A percentile compares a stretch with the other conserved stretches of the same genome.
Evolutionary conservation across 2,888 invertebrate species (phyloP).

Genomic region (Xanthia togata): DNA sequence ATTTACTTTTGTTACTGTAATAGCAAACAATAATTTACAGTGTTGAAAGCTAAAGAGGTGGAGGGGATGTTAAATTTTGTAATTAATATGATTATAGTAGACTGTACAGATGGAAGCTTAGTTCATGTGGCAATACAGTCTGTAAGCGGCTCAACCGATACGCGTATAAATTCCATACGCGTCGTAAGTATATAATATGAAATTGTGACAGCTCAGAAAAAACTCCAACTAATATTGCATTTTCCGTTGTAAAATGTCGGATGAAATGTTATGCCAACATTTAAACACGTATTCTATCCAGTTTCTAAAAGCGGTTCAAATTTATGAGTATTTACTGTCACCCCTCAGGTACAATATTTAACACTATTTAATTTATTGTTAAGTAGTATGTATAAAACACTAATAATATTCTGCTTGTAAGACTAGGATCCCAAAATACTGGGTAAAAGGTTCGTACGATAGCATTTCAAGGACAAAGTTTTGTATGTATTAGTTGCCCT

Average conservation of each 20-base stretch:
- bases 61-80: no score
- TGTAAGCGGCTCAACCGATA: not conserved
- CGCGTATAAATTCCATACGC: not conserved
- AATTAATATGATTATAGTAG: no score
- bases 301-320: not conserved
- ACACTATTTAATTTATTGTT: not conserved
- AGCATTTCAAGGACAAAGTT: conserved; percentile 9
- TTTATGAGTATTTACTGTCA: no score
- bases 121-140: not conserved
- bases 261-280: not conserved
- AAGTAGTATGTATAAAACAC: not conserved
- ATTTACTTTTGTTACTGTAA: no score
- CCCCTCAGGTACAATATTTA: not conserved
- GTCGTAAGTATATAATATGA: no score
- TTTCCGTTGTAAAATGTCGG: no score
- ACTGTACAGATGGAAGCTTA: not conserved
- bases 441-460: not conserved
- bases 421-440: not conserved
- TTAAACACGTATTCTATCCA: no score
- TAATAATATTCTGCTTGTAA: not conserved
- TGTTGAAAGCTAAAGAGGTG: no score
- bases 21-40: no score
- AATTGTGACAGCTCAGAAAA: not conserved
- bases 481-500: conserved; percentile 5
- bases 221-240: not conserved